These are phyloP conservation scores for Plotosus lineatus DNA, from an alignment of 2,113 vertebrate genomes.

Conservation along the genomic window DNA sequence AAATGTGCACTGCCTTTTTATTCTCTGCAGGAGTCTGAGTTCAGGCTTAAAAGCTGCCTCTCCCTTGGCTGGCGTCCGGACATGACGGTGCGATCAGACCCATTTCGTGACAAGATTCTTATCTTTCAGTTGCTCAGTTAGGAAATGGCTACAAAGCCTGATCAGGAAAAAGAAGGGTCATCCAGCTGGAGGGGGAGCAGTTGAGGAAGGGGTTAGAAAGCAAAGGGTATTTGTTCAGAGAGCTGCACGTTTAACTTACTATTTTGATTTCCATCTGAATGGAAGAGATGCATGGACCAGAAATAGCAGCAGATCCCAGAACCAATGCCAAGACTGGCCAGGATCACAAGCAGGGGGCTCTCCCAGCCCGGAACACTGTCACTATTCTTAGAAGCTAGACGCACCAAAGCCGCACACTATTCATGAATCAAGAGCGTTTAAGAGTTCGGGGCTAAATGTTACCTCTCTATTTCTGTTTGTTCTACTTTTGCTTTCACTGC, in stretches of 20 bases:
- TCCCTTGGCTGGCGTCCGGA: conserved; percentile 54
- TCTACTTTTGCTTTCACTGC: background rate
- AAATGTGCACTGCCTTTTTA: background rate
- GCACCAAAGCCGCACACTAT: conserved; percentile 44
- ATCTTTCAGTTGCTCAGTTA: conserved; percentile 47
- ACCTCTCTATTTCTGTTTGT: background rate
- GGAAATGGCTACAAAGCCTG: conserved; percentile 58
- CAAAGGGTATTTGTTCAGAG: conserved; percentile 62
- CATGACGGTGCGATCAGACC: conserved; percentile 62
- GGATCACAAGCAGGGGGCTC: conserved; percentile 52
- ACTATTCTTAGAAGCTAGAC: conserved; percentile 67
- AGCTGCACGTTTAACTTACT: conserved; percentile 68
- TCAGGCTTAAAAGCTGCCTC: conserved; percentile 13
- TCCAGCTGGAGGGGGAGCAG: conserved; percentile 52
- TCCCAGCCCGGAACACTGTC: conserved; percentile 60
- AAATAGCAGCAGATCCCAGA: conserved; percentile 59
- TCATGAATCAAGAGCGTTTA: background rate
- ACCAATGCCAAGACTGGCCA: conserved; percentile 32
- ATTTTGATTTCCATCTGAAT: conserved; percentile 73
- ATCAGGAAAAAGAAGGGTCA: conserved; percentile 68
- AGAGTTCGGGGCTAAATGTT: background rate
- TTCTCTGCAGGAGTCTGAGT: conserved; percentile 29
- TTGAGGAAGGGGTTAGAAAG: conserved; percentile 45
- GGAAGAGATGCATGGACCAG: conserved; percentile 41
- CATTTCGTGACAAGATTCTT: conserved; percentile 59